Conservation (phyloP, 1,140 invertebrate species). For the Marisa cornuarietis region DNA sequence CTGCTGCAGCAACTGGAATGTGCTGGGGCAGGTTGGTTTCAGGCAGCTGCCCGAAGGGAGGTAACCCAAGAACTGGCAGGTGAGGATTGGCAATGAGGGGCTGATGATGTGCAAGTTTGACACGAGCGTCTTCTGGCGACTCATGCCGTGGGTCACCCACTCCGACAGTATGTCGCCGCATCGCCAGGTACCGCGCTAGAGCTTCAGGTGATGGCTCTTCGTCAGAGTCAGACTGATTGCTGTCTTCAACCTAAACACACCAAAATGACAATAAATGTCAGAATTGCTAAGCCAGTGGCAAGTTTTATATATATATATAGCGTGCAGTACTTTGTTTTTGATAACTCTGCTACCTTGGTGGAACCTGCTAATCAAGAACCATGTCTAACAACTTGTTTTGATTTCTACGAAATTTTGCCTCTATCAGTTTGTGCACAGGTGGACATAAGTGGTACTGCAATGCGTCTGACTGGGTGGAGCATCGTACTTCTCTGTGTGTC, state of each 20-base stretch:
- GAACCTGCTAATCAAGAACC: no score
- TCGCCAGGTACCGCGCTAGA: conserved; percentile 68
- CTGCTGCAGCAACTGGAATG: conserved; percentile 23
- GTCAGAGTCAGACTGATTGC: conserved; percentile 70
- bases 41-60: conserved; percentile 68
- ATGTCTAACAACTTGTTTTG: no score
- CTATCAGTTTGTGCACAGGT: no score
- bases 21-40: conserved; percentile 76
- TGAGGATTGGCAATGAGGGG: conserved; percentile 53
- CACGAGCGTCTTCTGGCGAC: conserved; percentile 65
- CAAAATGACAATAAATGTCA: no score
- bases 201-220: conserved; percentile 66
- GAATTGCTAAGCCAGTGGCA: no score
- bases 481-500: no score
- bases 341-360: no score
- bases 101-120: conserved; percentile 60
- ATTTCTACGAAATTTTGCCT: no score
- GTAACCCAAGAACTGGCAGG: conserved; percentile 45
- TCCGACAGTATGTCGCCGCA: conserved; percentile 89
- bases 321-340: background rate
- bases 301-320: no score
- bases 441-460: no score
- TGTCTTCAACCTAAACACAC: conserved; percentile 39
- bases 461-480: no score
- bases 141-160: conserved; percentile 87